These are phyloP conservation scores for Mechanitis messenoides DNA, from an alignment of 2,888 invertebrate species.

Conservation along the genomic window DNA sequence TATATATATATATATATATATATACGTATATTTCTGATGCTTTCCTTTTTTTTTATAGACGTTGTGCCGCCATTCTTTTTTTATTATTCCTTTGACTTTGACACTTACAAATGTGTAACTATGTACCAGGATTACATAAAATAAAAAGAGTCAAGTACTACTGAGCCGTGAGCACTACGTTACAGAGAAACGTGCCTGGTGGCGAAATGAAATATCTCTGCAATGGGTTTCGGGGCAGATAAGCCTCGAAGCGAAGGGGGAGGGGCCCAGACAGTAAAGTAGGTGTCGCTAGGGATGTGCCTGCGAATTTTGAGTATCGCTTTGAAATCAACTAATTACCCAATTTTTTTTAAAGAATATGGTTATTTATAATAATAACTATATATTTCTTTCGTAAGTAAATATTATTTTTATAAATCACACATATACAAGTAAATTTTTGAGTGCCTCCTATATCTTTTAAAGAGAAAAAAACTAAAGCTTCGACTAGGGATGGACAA, in stretches of 20 bases:
- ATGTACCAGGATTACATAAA: slow-evolving; percentile 33
- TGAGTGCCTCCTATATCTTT: too few relatives aligned
- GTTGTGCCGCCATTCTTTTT: too few relatives aligned
- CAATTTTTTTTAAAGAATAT: too few relatives aligned
- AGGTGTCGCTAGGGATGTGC: slow-evolving; percentile 47
- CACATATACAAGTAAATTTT: too few relatives aligned
- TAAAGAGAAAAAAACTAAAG: too few relatives aligned
- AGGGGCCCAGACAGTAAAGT: slow-evolving; percentile 53
- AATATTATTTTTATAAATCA: too few relatives aligned
- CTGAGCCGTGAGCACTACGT: slow-evolving; percentile 27
- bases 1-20: background rate
- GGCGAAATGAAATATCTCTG: slow-evolving; percentile 59
- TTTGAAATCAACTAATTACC: too few relatives aligned
- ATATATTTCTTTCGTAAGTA: too few relatives aligned
- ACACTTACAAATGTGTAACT: slow-evolving; percentile 36
- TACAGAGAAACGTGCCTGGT: slow-evolving; percentile 39
- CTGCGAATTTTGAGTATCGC: slow-evolving; percentile 11
- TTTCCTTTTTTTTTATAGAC: too few relatives aligned
- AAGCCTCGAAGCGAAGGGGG: slow-evolving; percentile 44
- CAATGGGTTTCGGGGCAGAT: slow-evolving; percentile 52
- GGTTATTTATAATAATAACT: too few relatives aligned
- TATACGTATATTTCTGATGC: background rate
- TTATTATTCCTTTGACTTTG: slow-evolving; percentile 18
- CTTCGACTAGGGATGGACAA: too few relatives aligned
- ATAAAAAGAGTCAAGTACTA: slow-evolving; percentile 25